Evolutionary conservation across 2,888 invertebrate genomes (phyloP).

Genomic region (Andrena fulva): DNA sequence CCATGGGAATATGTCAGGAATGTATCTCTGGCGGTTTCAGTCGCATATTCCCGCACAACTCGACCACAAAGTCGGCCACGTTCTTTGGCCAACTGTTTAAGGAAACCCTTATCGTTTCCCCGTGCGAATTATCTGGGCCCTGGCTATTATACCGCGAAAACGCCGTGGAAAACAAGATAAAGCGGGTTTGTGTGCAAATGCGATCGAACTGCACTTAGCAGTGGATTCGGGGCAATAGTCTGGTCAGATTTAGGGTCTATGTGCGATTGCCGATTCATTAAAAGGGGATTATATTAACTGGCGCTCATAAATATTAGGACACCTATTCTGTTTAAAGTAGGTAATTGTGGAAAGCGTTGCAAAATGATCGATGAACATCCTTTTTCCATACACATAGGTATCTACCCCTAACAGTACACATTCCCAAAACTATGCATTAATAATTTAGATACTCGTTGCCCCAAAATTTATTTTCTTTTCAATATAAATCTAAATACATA

Average conservation of each 20-base stretch:
- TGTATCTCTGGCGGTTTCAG: constrained; percentile 29
- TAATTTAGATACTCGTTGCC: too few relatives aligned
- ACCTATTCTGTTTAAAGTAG: too few relatives aligned
- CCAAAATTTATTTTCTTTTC: too few relatives aligned
- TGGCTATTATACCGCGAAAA: constrained; percentile 28
- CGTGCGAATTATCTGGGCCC: constrained; percentile 36
- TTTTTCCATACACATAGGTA: too few relatives aligned
- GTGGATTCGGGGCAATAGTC: neutral
- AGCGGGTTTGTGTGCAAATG: constrained; percentile 48
- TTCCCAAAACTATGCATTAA: too few relatives aligned
- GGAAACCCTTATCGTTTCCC: constrained; percentile 47
- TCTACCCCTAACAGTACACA: too few relatives aligned
- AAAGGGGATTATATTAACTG: too few relatives aligned
- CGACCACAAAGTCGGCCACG: constrained; percentile 26
- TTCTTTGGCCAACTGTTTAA: constrained; percentile 41
- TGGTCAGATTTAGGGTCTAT: too few relatives aligned
- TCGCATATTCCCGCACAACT: constrained; percentile 32
- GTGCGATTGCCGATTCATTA: too few relatives aligned
- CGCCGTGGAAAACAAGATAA: constrained; percentile 17
- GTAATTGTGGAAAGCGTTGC: too few relatives aligned
- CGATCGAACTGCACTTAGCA: constrained; percentile 16
- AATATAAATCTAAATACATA: neutral
- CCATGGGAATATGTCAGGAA: constrained; percentile 48
- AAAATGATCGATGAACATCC: too few relatives aligned
- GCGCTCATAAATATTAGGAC: too few relatives aligned